Conservation (phyloP, 2,888 invertebrate genomes). For the Calliphora vomitoria region DNA sequence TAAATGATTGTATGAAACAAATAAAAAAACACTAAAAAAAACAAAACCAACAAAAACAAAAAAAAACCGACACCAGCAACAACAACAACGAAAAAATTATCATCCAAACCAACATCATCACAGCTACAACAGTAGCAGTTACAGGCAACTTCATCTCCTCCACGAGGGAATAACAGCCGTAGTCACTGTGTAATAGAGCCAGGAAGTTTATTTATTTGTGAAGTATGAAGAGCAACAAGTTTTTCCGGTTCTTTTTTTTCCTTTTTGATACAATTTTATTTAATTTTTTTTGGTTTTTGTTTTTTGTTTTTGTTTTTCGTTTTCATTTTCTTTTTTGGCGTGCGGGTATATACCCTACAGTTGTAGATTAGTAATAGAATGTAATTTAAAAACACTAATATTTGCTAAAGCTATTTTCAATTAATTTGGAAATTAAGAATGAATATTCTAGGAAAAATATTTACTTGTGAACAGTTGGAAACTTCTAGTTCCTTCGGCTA, state of each 20-base stretch:
- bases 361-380: neutral
- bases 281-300: neutral
- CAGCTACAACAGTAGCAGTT: constrained; percentile 2
- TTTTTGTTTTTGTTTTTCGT: too few species aligned
- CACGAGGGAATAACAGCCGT: neutral
- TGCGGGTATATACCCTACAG: neutral
- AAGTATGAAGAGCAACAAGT: constrained; percentile 25
- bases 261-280: neutral
- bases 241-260: neutral
- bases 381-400: neutral
- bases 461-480: too few species aligned
- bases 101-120: neutral
- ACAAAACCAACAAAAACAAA: neutral
- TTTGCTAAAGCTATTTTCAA: too few species aligned
- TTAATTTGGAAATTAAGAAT: too few species aligned
- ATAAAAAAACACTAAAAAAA: neutral
- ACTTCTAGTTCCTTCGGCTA: too few species aligned
- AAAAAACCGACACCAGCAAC: neutral
- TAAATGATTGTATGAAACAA: too few species aligned
- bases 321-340: neutral
- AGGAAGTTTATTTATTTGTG: constrained; percentile 20
- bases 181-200: neutral
- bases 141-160: neutral
- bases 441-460: too few species aligned
- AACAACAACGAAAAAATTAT: neutral